phyloP scores from a whole-genome alignment of 2,113 vertebrate species.

The Prolemur simus region DNA sequence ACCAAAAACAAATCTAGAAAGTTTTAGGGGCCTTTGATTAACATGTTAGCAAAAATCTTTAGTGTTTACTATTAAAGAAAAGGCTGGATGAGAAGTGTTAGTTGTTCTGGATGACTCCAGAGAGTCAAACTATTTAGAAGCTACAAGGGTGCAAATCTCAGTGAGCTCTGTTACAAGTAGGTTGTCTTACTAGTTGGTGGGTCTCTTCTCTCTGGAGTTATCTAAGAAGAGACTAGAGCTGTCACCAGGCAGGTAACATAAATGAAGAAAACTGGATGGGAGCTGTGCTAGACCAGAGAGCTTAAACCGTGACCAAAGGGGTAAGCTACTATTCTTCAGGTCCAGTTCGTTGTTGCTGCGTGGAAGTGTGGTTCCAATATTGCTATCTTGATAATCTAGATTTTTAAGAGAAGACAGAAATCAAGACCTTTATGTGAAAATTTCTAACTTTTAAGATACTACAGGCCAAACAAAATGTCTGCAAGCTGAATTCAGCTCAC shows the following conservation, averaged over 20 bases:
- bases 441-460: background rate
- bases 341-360: background rate
- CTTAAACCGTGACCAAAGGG: background rate
- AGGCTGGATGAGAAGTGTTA: background rate
- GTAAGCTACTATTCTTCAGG: background rate
- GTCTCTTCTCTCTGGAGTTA: background rate
- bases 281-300: background rate
- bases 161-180: background rate
- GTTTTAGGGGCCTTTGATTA: background rate
- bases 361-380: background rate
- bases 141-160: background rate
- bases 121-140: background rate
- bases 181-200: background rate
- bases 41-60: background rate
- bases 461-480: constrained; percentile 11
- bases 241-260: background rate
- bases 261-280: background rate
- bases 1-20: background rate
- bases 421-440: background rate
- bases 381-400: background rate
- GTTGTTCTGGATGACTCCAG: background rate
- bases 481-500: background rate
- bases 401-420: constrained; percentile 37
- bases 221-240: background rate
- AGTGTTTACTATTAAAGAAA: background rate